Conservation (phyloP, 2,888 invertebrate genomes). For the Drosophila limbata region DNA sequence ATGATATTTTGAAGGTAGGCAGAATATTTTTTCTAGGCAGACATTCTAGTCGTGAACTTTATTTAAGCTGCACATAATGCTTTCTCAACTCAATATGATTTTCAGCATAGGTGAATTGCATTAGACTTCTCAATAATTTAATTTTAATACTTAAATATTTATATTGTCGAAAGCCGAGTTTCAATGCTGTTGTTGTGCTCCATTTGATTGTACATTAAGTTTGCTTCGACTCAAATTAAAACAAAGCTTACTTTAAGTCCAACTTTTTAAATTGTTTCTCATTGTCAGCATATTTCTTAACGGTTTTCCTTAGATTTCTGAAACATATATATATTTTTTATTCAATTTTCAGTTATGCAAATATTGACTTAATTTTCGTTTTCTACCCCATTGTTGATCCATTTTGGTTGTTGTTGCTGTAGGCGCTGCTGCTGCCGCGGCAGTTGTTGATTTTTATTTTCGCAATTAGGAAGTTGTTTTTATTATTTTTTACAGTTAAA, state of each 20-base stretch:
- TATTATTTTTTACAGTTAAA: slow-evolving; percentile 68
- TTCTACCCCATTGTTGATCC: slow-evolving; percentile 41
- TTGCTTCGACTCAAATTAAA: not conserved
- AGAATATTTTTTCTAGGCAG: no score
- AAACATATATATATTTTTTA: not conserved
- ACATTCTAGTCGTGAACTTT: not conserved
- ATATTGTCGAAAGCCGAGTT: no score
- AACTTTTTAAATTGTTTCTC: no score
- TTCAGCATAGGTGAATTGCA: not conserved
- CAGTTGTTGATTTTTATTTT: slow-evolving; percentile 76
- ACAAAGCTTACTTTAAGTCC: not conserved
- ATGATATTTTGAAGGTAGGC: not conserved
- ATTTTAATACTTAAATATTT: not conserved
- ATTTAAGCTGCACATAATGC: not conserved
- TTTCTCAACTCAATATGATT: not conserved
- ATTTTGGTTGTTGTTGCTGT: slow-evolving; percentile 28
- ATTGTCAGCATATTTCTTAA: not conserved
- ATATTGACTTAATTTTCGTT: not conserved
- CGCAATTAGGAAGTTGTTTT: slow-evolving; percentile 78
- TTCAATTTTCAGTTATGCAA: not conserved
- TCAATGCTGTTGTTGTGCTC: not conserved
- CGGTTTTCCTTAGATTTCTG: not conserved
- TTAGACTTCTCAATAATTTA: no score
- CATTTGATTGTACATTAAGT: not conserved
- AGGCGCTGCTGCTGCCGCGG: slow-evolving; percentile 43